Evolutionary conservation across 2,797 vertebrate species (phyloP), one percentile per base, ranked within the genome.

Genomic region (Gambusia yucatana): DNA sequence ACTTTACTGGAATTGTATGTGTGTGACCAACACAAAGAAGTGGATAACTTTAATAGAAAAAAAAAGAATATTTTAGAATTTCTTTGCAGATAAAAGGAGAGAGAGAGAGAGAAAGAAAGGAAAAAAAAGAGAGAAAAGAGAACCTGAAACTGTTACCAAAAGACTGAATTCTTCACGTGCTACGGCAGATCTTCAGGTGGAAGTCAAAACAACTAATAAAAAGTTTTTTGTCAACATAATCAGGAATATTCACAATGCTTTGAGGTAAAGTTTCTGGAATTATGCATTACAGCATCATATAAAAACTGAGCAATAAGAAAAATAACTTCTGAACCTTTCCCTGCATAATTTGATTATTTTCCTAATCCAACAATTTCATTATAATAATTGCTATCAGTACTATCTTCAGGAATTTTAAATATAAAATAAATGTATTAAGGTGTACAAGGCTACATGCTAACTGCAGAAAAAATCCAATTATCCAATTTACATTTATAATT

Each of bases 401-500:
- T 3, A 39, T 65, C 17, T 36, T 22, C 7, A 4, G 7, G 17
- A 65, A 36, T 39, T 39, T 65, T 22, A 22, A 39, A 36, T 39
- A 65, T 20, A 20, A 39, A 65, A 20, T 65, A 9, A 36, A 50
- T 14, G 10, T 4, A 39, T 13, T n/a, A 52, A n/a, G 0, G 36
- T 69, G 83, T 43, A 69, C 50, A 41, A n/a, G 17, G 43, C 30
- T 80, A 4, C 55, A 22, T 57, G 36, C 13, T n/a, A 43, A 50
- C 55, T 72, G 25, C 43, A 46, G n/a, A n/a, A 28, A 59, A 55
- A 20, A 72, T 77, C 59, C 44, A n/a, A n/a, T 44, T 44, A 72
- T 77, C 59, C 39, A 14, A 44, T 44, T 70, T 41, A 7, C 2
- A 6, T 70, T 70, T 44, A 78, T 75, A 78, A 55, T 75, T 44